Percentiles rank a stretch among this genome's conserved stretches.
Evolutionary conservation across 2,888 invertebrate genomes (phyloP).

Genomic region (Incurvaria masculella): DNA sequence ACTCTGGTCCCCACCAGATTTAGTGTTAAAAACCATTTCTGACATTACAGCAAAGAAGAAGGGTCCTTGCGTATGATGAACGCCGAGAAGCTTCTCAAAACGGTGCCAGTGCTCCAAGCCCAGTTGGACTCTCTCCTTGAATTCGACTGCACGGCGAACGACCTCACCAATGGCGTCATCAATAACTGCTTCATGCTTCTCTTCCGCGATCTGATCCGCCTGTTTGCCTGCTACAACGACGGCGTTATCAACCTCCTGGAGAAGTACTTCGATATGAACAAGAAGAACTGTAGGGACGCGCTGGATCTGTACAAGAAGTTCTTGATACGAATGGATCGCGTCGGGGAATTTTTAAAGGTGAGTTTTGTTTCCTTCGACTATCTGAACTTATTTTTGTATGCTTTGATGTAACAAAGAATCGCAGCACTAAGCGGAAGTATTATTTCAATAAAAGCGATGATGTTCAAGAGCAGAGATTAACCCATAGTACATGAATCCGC

Average conservation of each 20-base stretch:
- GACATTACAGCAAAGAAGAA: constrained; percentile 81
- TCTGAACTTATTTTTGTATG: no score
- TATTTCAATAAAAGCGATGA: no score
- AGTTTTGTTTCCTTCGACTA: no score
- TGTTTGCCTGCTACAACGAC: constrained; percentile 99
- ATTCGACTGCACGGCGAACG: constrained; percentile 96
- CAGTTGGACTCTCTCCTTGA: constrained; percentile 95
- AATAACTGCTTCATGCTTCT: constrained; percentile 99
- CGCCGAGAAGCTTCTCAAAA: constrained; percentile 94
- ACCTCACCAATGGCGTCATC: constrained; percentile 97
- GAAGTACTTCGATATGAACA: constrained; percentile 99
- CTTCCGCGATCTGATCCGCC: constrained; percentile 97
- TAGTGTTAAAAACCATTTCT: no score
- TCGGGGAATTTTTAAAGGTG: constrained; percentile 95
- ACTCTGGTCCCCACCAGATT: neutral
- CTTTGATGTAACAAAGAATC: no score
- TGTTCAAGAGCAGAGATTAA: no score
- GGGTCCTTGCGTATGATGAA: constrained; percentile 96
- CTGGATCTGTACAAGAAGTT: constrained; percentile 99
- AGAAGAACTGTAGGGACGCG: constrained; percentile 97
- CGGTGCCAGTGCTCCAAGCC: constrained; percentile 91
- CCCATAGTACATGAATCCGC: no score
- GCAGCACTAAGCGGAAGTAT: no score
- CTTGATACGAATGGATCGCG: constrained; percentile 96
- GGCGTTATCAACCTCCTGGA: constrained; percentile 98